Base-by-base conservation (phyloP, 2,113 vertebrate species). In the Laterallus jamaicensis region DNA sequence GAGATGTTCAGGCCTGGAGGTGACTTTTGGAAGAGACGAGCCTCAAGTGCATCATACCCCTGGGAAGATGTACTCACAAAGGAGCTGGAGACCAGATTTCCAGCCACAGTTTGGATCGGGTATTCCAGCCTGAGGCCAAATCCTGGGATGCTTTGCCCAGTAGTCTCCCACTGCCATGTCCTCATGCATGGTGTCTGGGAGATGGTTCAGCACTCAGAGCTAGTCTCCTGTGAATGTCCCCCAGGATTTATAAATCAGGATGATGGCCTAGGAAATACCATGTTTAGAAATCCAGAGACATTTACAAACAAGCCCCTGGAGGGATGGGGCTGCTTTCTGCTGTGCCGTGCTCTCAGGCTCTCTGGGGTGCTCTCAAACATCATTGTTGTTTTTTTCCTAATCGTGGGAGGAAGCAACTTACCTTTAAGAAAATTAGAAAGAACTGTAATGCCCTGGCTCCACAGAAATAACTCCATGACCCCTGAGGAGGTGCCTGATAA, bases 401-500 rank as follows among this genome's bases (percentile, higher is more conserved):
- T 17, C 11, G 26, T 31, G 8, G 18, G 21, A 94, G 42, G 31
- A 82, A 93, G 44, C 8, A 82, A 54, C 9, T 71, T 75, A 29
- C 26, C 18, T 81, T 74, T 20, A 17, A 40, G 80, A 68, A 78
- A 47, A 49, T 32, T 26, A 22, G 12, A 74, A 63, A 42, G 18
- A 60, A 8, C 17, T 22, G 52, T 21, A 40, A 54, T 64, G 47
- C 11, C 52, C 63, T 67, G 28, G 26, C 39, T 81, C 62, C 28
- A 56, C 37, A 44, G 52, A 25, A 70, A 40, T 44, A 24, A 37
- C 31, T 71, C 35, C 26, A 9, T 59, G 86, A 75, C 63, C 52
- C 73, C 58, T 17, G 58, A 62, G 67, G 63, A 68, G 37, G 47
- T 83, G 82, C 86, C 44, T 37, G 77, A 86, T 86, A 76, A 90